These are phyloP conservation scores for Drosophila picticornis DNA, from an alignment of 2,888 invertebrate species.

Conservation along the genomic window DNA sequence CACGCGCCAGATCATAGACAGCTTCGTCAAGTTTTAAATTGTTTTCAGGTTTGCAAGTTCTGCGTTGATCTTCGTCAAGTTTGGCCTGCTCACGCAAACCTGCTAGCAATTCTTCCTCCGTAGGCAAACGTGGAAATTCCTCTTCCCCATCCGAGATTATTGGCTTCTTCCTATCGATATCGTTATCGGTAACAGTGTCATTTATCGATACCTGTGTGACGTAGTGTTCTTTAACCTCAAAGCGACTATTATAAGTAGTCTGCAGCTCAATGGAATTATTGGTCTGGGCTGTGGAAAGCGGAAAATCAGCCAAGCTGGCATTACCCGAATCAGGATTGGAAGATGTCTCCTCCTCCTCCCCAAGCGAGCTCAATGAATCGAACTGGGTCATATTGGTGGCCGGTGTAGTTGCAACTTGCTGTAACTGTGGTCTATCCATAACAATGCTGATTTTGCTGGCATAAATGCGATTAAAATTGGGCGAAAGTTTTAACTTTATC, in stretches of 20 bases:
- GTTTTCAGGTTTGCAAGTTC: conserved; percentile 32
- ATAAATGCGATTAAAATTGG: conserved; percentile 81
- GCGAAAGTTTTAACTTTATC: conserved; percentile 65
- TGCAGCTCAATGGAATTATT: conserved; percentile 81
- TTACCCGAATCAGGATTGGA: conserved; percentile 85
- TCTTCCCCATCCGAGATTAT: conserved; percentile 3
- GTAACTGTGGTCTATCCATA: conserved; percentile 56
- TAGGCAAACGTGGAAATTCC: conserved; percentile 77
- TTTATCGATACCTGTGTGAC: conserved; percentile 76
- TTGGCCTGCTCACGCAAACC: conserved; percentile 68
- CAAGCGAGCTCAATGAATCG: conserved; percentile 81
- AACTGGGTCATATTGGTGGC: conserved; percentile 55
- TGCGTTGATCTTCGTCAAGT: conserved; percentile 8
- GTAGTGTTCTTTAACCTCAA: conserved; percentile 80
- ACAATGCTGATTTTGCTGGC: conserved; percentile 82
- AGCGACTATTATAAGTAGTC: conserved; percentile 80
- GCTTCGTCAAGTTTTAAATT: conserved; percentile 46
- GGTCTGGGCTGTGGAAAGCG: conserved; percentile 60
- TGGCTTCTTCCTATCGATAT: conserved; percentile 18
- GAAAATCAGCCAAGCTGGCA: conserved; percentile 83
- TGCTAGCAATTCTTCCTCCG: conserved; percentile 73
- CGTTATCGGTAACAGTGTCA: conserved; percentile 28
- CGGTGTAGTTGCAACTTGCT: conserved; percentile 13
- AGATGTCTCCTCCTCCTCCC: conserved; percentile 70
- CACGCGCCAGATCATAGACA: conserved; percentile 45